Evolutionary conservation across 2,797 vertebrate genomes (phyloP).

Genomic region (Acanthurus leucopareius): DNA sequence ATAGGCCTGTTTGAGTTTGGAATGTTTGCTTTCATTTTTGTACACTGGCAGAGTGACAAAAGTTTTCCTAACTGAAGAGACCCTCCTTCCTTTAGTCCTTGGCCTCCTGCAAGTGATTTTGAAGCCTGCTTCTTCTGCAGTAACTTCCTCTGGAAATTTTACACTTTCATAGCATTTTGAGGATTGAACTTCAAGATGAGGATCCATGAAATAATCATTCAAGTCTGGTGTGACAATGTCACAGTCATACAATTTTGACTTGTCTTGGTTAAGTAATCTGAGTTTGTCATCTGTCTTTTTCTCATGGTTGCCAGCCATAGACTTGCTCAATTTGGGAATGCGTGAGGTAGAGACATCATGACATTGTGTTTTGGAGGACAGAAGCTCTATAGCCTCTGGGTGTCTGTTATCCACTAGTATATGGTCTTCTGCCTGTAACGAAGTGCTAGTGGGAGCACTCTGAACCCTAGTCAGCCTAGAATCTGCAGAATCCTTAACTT

Average conservation of each 20-base stretch:
- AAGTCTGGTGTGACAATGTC: conserved; percentile 16
- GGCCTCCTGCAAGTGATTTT: conserved; percentile 59
- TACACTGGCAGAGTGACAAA: conserved; percentile 12
- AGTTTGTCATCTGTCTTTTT: conserved; percentile 39
- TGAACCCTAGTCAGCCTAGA: conserved; percentile 2
- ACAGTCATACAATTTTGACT: not conserved
- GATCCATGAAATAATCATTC: conserved; percentile 73
- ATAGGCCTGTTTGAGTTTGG: conserved; percentile 3
- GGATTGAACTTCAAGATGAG: not conserved
- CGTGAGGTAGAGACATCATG: conserved; percentile 50
- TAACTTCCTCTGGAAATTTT: conserved; percentile 9
- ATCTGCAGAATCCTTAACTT: not conserved
- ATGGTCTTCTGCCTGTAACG: not conserved
- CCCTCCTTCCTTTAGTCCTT: conserved; percentile 43
- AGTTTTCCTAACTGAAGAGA: conserved; percentile 37
- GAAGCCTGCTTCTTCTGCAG: conserved; percentile 18
- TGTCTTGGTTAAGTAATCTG: not conserved
- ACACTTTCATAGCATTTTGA: conserved; percentile 14
- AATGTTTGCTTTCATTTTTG: conserved; percentile 27
- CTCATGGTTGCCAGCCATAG: conserved; percentile 18
- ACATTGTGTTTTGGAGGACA: not conserved
- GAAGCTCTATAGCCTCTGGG: not conserved
- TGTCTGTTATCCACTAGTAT: not conserved
- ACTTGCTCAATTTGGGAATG: conserved; percentile 63
- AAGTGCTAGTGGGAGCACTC: not conserved